These are phyloP conservation scores for Magallana ariakensis DNA, from an alignment of 1,140 invertebrate species.

Conservation along the genomic window DNA sequence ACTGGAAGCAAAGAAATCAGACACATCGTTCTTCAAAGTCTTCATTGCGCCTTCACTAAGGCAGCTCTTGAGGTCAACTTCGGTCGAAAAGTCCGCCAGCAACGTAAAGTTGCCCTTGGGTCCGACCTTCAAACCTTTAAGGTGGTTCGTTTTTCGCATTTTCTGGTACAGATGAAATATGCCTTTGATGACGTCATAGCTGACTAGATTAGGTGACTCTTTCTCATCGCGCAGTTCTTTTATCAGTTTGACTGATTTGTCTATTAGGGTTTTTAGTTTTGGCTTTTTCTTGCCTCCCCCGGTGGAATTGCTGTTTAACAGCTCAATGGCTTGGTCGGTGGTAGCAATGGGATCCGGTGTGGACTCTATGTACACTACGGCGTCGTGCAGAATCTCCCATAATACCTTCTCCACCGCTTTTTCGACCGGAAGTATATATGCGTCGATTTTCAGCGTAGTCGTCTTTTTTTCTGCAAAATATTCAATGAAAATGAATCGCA, in stretches of 20 bases:
- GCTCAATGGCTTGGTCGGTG: background rate
- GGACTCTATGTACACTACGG: background rate
- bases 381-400: constrained; percentile 1
- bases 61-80: background rate
- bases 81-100: constrained; percentile 2
- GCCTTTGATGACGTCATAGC: background rate
- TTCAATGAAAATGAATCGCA: too few species aligned
- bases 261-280: background rate
- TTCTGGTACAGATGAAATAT: constrained; percentile 16
- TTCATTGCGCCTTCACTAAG: background rate
- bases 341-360: background rate
- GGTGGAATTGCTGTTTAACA: constrained; percentile 12
- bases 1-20: background rate
- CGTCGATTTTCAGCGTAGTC: background rate
- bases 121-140: background rate
- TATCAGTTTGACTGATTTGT: background rate
- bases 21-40: background rate
- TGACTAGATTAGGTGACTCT: background rate
- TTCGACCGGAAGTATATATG: constrained; percentile 8
- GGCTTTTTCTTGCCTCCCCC: constrained; percentile 6
- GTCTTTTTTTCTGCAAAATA: background rate
- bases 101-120: background rate
- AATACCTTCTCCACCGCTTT: background rate
- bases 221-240: background rate
- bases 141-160: constrained; percentile 13